Evolutionary conservation across 2,888 invertebrate species (phyloP).

Genomic region (Meiosimyza decipiens): DNA sequence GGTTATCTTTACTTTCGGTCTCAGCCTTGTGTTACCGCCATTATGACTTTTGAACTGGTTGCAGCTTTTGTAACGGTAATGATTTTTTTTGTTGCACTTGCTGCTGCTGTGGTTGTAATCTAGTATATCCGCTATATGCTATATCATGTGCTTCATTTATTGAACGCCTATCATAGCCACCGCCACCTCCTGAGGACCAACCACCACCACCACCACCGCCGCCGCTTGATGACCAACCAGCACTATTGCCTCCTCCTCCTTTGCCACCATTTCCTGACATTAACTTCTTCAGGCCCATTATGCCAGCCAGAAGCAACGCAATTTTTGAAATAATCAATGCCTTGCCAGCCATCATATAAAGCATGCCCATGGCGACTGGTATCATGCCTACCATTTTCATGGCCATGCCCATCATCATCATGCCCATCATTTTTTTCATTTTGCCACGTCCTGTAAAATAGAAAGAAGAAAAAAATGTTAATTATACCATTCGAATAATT

Average conservation of each 20-base stretch:
- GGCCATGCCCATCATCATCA: slow-evolving; percentile 89
- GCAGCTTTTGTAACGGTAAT: slow-evolving; percentile 8
- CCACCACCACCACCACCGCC: slow-evolving; percentile 64
- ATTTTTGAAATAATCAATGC: slow-evolving; percentile 85
- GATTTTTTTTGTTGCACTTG: slow-evolving; percentile 45
- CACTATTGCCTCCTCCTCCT: slow-evolving; percentile 66
- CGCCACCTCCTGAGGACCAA: slow-evolving; percentile 68
- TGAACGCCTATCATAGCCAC: slow-evolving; percentile 80
- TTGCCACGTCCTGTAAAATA: slow-evolving; percentile 76
- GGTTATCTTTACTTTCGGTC: slow-evolving; percentile 8
- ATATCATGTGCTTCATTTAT: slow-evolving; percentile 73
- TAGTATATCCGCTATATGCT: slow-evolving; percentile 77
- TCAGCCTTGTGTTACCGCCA: slow-evolving; percentile 10
- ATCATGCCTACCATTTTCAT: slow-evolving; percentile 87
- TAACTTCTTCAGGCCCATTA: slow-evolving; percentile 85
- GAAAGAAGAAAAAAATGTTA: slow-evolving; percentile 39
- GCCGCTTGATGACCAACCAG: slow-evolving; percentile 69
- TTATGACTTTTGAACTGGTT: slow-evolving; percentile 41
- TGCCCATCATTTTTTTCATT: slow-evolving; percentile 92
- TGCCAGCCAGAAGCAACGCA: slow-evolving; percentile 82
- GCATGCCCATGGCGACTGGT: slow-evolving; percentile 81
- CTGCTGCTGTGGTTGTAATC: slow-evolving; percentile 60
- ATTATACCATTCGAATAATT: slow-evolving; percentile 19
- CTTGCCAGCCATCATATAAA: slow-evolving; percentile 86
- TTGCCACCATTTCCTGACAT: slow-evolving; percentile 76